A percentile compares a stretch with the other conserved stretches of the same genome.
Evolutionary conservation across 2,113 vertebrate genomes (phyloP).

Genomic region (Henicopernis longicauda): DNA sequence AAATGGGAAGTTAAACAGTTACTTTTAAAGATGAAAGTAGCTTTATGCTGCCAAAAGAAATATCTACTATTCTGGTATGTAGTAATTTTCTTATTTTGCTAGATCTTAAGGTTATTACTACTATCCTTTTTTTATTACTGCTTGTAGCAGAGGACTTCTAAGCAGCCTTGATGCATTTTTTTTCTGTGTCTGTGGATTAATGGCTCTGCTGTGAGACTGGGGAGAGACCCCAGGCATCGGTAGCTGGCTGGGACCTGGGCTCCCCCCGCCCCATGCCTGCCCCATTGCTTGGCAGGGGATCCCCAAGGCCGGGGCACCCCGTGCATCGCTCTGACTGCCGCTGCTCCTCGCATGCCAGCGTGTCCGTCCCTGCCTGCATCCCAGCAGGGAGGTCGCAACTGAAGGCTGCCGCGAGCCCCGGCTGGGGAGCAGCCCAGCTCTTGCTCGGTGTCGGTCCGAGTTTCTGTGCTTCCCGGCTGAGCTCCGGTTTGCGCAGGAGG

Average conservation of each 20-base stretch:
- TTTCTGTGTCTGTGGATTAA: neutral
- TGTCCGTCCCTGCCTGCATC: neutral
- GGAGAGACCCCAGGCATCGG: neutral
- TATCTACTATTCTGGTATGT: neutral
- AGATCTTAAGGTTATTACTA: neutral
- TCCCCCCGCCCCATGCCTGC: neutral
- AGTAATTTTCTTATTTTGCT: neutral
- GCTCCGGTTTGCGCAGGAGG: neutral
- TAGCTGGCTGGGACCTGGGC: neutral
- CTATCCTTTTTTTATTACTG: neutral
- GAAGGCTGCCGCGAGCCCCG: neutral
- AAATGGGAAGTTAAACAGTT: neutral
- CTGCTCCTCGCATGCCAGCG: fast-evolving
- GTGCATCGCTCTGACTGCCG: fast-evolving
- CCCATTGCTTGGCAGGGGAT: neutral
- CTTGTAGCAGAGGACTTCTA: neutral
- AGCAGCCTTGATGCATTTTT: neutral
- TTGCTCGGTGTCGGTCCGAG: fast-evolving
- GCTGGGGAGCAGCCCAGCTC: neutral
- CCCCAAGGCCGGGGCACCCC: neutral
- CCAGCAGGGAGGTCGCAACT: neutral
- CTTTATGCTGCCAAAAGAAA: neutral
- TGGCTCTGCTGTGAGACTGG: neutral
- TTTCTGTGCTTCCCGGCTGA: neutral
- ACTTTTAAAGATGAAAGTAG: neutral